Evolutionary conservation across 1,140 invertebrate species (phyloP), one percentile per base, ranked within the genome.

Genomic region (Cyclina sinensis): DNA sequence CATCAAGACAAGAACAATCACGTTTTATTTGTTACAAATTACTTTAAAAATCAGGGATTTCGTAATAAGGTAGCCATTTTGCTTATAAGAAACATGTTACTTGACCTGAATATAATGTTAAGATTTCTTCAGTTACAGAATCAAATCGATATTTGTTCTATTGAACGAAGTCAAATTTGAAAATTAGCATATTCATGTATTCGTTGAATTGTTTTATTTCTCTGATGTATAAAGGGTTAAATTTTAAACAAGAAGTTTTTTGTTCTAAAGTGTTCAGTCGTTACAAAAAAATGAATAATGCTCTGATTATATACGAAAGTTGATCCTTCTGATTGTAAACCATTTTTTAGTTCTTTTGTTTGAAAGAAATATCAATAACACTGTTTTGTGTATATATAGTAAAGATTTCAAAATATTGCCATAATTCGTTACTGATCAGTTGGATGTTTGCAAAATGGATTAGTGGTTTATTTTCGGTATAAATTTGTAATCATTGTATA

Each of bases 211-310:
- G 18, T 54, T 54, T 12, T 18, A 18, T 54, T 54, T 7, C 51
- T 12, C 7, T n/a, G 51, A 18, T 27, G 24, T 62, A 62, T n/a
- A 21, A 1, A 9, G 57, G 57, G 57, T 62, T 70, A 24, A 37
- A 1, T 70, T 70, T 70, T n/a, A 70, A 70, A 70, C 32, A 70
- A 37, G 1, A 27, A 16, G 11, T 35, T 11, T 37, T 70, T 70
- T 70, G 65, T 70, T 18, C n/a, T 70, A 27, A 70, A 11, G 65
- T 70, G 65, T 70, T 70, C 65, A n/a, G 21, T 16, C 21, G 32
- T 70, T 30, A 4, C n/a, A 35, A 16, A n/a, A n/a, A n/a, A 1
- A 1, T 37, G 1, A 7, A 37, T 11, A 37, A 70, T 37, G 32
- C 14, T 35, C 5, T 70, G 12, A 18, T 32, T 30, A 37, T 18